Conservation (phyloP, 2,888 invertebrate genomes). For the Philopedon plagiatum region DNA sequence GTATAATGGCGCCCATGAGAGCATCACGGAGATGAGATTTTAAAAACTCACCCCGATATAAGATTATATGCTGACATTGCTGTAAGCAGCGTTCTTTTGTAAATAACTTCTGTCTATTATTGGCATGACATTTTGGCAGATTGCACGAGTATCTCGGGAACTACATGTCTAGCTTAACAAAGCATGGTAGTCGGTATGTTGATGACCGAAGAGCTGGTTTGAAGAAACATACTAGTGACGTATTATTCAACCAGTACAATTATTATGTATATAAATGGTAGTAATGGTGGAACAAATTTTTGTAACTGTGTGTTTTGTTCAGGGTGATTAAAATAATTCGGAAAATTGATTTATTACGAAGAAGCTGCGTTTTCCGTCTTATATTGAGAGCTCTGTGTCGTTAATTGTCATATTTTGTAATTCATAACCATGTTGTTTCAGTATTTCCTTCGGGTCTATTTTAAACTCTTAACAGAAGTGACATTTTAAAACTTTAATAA, state of each 20-base stretch:
- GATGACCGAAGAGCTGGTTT: slow-evolving; percentile 56
- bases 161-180: slow-evolving; percentile 21
- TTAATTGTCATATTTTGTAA: background rate
- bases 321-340: slow-evolving; percentile 2
- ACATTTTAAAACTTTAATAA: background rate
- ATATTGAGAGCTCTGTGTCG: background rate
- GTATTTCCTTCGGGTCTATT: too few relatives aligned
- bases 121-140: slow-evolving; percentile 56
- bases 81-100: slow-evolving; percentile 39
- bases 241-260: slow-evolving; percentile 55
- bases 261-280: slow-evolving; percentile 37
- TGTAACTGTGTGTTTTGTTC: slow-evolving; percentile 39
- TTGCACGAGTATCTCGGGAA: slow-evolving; percentile 54
- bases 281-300: slow-evolving; percentile 1
- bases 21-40: too few relatives aligned
- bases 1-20: too few relatives aligned
- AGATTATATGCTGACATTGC: background rate
- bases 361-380: slow-evolving; percentile 4
- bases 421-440: too few relatives aligned
- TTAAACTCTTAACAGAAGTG: background rate
- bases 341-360: slow-evolving; percentile 1
- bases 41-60: too few relatives aligned
- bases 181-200: slow-evolving; percentile 37
- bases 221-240: slow-evolving; percentile 57
- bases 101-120: slow-evolving; percentile 45